Conservation (phyloP, 2,113 vertebrate genomes). For the Tachysurus vachellii region DNA sequence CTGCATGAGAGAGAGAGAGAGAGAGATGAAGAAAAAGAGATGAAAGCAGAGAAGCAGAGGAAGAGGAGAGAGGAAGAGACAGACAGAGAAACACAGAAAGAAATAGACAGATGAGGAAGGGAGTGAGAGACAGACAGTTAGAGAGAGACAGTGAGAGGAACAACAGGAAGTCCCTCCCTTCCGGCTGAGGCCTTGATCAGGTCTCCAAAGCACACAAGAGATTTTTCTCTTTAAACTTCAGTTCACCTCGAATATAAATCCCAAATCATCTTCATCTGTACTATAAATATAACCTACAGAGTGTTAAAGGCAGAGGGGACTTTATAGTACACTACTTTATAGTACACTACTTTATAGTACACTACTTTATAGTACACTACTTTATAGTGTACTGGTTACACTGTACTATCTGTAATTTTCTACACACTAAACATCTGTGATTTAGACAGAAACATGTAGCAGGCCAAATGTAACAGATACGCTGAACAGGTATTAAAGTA, state of each 20-base stretch:
- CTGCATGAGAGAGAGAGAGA: slow-evolving; percentile 2
- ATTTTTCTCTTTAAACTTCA: not conserved
- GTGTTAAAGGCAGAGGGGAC: not conserved
- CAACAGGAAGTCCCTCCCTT: slow-evolving; percentile 66
- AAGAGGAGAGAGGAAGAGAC: not conserved
- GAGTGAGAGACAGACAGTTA: not conserved
- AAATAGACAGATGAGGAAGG: not conserved
- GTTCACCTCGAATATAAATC: not conserved
- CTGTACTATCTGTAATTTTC: not conserved
- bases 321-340: too few relatives aligned
- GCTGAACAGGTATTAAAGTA: too few relatives aligned
- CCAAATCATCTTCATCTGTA: not conserved
- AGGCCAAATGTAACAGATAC: not conserved
- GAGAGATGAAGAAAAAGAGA: not conserved
- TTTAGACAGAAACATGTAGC: not conserved
- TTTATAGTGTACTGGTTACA: not conserved
- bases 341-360: too few relatives aligned
- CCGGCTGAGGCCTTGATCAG: slow-evolving; percentile 62
- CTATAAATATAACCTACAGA: not conserved
- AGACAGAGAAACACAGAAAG: not conserved
- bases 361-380: too few relatives aligned
- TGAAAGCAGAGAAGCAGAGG: not conserved
- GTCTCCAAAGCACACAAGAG: slow-evolving; percentile 53
- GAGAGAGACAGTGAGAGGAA: slow-evolving; percentile 52
- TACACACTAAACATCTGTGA: not conserved